phyloP scores from a whole-genome alignment of 1,140 invertebrate species.

The Pollicipes pollicipes region DNA sequence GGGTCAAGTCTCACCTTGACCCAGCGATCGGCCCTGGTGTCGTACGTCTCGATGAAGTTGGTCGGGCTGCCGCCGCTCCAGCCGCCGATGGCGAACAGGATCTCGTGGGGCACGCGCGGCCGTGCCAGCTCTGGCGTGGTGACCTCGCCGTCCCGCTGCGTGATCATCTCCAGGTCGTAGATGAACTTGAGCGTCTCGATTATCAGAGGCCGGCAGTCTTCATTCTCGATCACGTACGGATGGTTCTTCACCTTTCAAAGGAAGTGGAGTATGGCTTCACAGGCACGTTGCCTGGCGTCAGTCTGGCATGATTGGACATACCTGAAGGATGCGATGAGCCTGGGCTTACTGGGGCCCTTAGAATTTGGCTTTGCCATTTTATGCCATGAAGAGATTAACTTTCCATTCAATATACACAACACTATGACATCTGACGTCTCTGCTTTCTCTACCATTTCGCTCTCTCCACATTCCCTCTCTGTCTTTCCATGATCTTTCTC shows the following conservation, averaged over 20 bases:
- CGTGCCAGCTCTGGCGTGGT: conserved; percentile 42
- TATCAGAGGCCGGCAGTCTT: conserved; percentile 45
- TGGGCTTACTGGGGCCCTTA: no score
- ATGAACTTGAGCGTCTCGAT: conserved; percentile 53
- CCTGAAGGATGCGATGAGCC: no score
- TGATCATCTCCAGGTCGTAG: conserved; percentile 52
- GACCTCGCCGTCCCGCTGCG: conserved; percentile 37
- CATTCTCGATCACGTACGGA: conserved; percentile 41
- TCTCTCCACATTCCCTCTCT: no score
- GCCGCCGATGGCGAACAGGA: conserved; percentile 58
- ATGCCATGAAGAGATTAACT: no score
- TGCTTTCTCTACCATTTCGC: no score
- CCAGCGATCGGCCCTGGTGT: conserved; percentile 39
- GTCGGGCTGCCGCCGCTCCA: conserved; percentile 64
- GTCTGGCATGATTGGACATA: no score
- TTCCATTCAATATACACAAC: no score
- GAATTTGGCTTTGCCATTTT: no score
- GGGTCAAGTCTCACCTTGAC: conserved; percentile 30
- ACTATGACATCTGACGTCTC: no score
- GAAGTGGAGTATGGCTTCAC: no score
- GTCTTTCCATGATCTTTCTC: no score
- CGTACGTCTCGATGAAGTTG: conserved; percentile 52
- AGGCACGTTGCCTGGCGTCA: no score
- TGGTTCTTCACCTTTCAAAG: conserved; percentile 45
- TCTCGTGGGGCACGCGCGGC: conserved; percentile 46